Base-by-base conservation (phyloP, 2,888 invertebrate genomes). In the Argynnis bischoffii region DNA sequence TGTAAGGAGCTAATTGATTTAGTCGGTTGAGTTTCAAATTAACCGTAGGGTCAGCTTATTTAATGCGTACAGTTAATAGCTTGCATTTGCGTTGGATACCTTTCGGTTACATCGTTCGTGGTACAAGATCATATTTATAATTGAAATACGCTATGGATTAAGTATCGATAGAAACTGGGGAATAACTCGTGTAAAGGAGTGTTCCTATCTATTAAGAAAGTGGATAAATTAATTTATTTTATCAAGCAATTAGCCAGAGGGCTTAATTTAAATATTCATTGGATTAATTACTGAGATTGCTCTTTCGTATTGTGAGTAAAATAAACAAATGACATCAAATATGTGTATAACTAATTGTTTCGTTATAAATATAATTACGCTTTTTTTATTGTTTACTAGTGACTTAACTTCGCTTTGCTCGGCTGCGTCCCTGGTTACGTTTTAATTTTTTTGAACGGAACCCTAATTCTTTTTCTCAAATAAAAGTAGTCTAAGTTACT, bases 11-110 rank as follows among this genome's bases (percentile, higher is more conserved):
- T 64, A 65, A 51, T 57, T 65, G 53, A 65, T 65, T 57, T 61
- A 61, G 60, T 35, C 18, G 69, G 74, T 75, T 74, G 69, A 74
- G 74, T 70, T 74, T 81, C 79, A 81, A 80, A 84, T 85, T 79
- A 77, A 85, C 83, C 81, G 71, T 55, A 75, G 79, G 85, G 86
- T 86, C 81, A 82, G 74, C 72, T 83, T 82, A 80, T 82, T 79
- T 79, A 82, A 80, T 85, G 79, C 77, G 77, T 76, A 75, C 76
- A 78, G 77, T 81, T 84, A 85, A 85, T 85, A 83, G 79, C 78
- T 76, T 66, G 73, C 72, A 59, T 66, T 61, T 64, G 66, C 75
- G 69, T 70, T 57, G 57, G 57, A 48, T 55, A 60, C 59, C 55
- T 55, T 55, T 63, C 50, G 66, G 61, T 56, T 68, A 54, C 60